These are phyloP conservation scores for Gasterosteus nipponicus DNA, from an alignment of 2,113 vertebrate genomes.

Conservation along the genomic window DNA sequence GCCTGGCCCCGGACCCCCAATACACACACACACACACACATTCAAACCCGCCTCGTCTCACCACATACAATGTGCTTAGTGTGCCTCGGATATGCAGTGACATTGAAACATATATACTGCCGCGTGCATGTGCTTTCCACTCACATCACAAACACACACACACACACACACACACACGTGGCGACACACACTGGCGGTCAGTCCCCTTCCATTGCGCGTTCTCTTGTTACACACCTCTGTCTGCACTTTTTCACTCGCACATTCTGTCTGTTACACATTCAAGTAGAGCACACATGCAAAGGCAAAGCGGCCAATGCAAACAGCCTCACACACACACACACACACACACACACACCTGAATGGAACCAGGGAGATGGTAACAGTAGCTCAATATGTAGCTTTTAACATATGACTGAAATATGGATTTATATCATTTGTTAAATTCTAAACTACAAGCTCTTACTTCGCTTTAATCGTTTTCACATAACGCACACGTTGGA, in stretches of 20 bases:
- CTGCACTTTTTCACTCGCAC: slow-evolving; percentile 54
- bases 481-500: slow-evolving; percentile 1
- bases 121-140: slow-evolving; percentile 11
- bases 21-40: slow-evolving; percentile 4
- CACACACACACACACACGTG: neutral
- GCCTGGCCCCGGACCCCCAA: slow-evolving; percentile 11
- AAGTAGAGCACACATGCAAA: neutral
- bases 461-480: slow-evolving; percentile 2
- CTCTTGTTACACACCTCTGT: slow-evolving; percentile 56
- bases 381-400: neutral
- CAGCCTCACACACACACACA: slow-evolving; percentile 1
- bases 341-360: slow-evolving; percentile 5
- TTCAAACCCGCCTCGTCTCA: slow-evolving; percentile 2
- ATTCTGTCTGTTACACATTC: slow-evolving; percentile 13
- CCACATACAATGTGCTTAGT: slow-evolving; percentile 49
- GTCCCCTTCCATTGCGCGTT: slow-evolving; percentile 38
- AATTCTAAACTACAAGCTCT: neutral
- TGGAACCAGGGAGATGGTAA: neutral
- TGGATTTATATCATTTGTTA: neutral
- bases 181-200: neutral
- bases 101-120: slow-evolving; percentile 28
- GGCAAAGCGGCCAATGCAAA: slow-evolving; percentile 4
- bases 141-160: slow-evolving; percentile 5
- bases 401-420: neutral
- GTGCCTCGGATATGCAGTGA: slow-evolving; percentile 14